These are phyloP conservation scores for Atractosteus spatula DNA, from an alignment of 2,113 vertebrate species.

Conservation along the genomic window DNA sequence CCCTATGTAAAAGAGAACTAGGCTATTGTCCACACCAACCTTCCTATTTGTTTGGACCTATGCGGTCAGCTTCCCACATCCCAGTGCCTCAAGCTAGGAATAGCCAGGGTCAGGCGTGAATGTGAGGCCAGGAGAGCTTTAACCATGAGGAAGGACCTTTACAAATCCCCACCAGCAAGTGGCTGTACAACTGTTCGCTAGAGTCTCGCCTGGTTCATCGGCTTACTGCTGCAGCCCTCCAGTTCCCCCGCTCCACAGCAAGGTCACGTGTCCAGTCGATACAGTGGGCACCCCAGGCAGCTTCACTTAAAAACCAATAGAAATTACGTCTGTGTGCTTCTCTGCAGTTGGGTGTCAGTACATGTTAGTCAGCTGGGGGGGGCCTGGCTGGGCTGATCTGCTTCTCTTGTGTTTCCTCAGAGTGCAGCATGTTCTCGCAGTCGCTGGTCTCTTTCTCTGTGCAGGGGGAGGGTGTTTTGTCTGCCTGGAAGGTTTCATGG, in stretches of 20 bases:
- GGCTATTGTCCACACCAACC: neutral
- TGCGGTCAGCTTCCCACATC: slow-evolving; percentile 28
- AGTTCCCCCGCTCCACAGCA: no score
- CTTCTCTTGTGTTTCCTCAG: neutral
- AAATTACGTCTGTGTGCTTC: neutral
- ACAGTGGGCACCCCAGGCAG: no score
- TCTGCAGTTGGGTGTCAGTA: no score
- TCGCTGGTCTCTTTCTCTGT: neutral
- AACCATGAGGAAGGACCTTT: slow-evolving; percentile 45
- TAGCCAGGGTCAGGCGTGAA: slow-evolving; percentile 17
- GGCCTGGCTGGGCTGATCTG: neutral
- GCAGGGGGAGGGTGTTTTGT: neutral
- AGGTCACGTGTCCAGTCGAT: no score
- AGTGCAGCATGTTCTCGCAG: neutral
- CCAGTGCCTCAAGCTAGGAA: slow-evolving; percentile 35
- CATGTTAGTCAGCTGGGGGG: neutral
- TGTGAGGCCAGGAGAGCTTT: slow-evolving; percentile 41
- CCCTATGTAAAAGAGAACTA: neutral
- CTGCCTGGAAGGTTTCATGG: neutral
- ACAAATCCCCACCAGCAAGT: neutral
- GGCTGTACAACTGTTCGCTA: no score
- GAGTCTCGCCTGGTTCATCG: no score
- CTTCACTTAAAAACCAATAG: neutral
- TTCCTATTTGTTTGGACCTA: neutral
- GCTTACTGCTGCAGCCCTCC: no score